A percentile compares a stretch with the other conserved stretches of the same genome.
These are phyloP conservation scores for Cyanistes caeruleus DNA, from an alignment of 2,113 vertebrate genomes.

Conservation along the genomic window DNA sequence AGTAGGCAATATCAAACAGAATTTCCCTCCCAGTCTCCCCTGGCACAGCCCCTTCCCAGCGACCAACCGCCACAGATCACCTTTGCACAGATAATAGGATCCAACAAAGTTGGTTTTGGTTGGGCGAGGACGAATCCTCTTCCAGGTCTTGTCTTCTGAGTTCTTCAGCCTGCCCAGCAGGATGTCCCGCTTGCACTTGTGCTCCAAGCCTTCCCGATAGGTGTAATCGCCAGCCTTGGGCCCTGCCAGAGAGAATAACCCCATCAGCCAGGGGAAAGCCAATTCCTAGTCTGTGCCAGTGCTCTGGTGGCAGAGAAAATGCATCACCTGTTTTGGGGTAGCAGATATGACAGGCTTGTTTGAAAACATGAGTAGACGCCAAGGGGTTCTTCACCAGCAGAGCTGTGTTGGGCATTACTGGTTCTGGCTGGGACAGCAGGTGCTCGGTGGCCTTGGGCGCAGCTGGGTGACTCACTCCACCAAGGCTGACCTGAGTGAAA, in stretches of 20 bases:
- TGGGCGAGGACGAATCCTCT: slow-evolving; percentile 87
- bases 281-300: not conserved
- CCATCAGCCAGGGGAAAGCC: not conserved
- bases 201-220: slow-evolving; percentile 85
- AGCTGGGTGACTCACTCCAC: slow-evolving; percentile 36
- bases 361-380: slow-evolving; percentile 87
- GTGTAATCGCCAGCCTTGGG: slow-evolving; percentile 82
- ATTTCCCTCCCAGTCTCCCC: not conserved
- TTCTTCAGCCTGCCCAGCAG: slow-evolving; percentile 83
- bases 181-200: slow-evolving; percentile 86
- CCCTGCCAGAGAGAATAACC: slow-evolving; percentile 69
- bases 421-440: slow-evolving; percentile 61
- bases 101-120: slow-evolving; percentile 82
- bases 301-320: not conserved
- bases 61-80: slow-evolving; percentile 60
- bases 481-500: slow-evolving; percentile 38
- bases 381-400: slow-evolving; percentile 91
- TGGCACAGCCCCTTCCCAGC: not conserved
- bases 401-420: slow-evolving; percentile 79
- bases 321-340: slow-evolving; percentile 90
- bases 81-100: slow-evolving; percentile 90
- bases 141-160: slow-evolving; percentile 86
- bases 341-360: slow-evolving; percentile 89
- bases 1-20: not conserved
- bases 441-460: slow-evolving; percentile 27